Evolutionary conservation across 1,140 invertebrate species (phyloP).

Genomic region (Drosophila parabipectinata): DNA sequence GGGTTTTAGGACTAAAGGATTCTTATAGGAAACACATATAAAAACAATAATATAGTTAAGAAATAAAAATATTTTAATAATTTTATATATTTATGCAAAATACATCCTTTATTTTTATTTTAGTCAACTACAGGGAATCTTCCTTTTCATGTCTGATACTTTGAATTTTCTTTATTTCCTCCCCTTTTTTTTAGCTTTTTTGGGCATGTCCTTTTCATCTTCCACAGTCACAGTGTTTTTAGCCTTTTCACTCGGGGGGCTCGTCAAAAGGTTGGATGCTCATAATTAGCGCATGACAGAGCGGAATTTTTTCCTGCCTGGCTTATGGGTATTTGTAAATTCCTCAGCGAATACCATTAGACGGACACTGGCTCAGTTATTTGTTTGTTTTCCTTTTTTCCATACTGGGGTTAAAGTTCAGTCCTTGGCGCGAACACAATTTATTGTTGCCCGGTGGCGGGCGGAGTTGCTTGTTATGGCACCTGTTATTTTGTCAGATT

Average conservation of each 20-base stretch:
- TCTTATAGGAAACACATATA: not conserved
- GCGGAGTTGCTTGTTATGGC: constrained; percentile 31
- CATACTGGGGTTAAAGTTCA: constrained; percentile 19
- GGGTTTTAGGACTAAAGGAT: not conserved
- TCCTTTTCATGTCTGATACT: not conserved
- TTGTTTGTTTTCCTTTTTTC: constrained; percentile 18
- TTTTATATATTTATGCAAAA: not conserved
- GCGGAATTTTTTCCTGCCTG: constrained; percentile 33
- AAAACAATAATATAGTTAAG: not conserved
- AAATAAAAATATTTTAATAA: not conserved
- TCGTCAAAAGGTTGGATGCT: constrained; percentile 40
- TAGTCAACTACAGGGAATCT: not conserved
- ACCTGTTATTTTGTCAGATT: constrained; percentile 38
- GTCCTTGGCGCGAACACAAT: constrained; percentile 14
- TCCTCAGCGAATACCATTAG: constrained; percentile 37
- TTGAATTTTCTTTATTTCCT: no score
- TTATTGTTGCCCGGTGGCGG: constrained; percentile 9
- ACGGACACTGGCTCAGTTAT: constrained; percentile 28
- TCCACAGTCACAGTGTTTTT: not conserved
- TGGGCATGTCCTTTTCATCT: constrained; percentile 8
- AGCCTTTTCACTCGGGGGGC: constrained; percentile 27
- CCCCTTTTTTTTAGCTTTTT: constrained; percentile 7
- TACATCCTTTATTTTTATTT: not conserved
- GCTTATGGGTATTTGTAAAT: constrained; percentile 37
- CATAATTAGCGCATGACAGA: constrained; percentile 51